These are phyloP conservation scores for Tinamus guttatus DNA, from an alignment of 2,113 vertebrate species.

Conservation along the genomic window DNA sequence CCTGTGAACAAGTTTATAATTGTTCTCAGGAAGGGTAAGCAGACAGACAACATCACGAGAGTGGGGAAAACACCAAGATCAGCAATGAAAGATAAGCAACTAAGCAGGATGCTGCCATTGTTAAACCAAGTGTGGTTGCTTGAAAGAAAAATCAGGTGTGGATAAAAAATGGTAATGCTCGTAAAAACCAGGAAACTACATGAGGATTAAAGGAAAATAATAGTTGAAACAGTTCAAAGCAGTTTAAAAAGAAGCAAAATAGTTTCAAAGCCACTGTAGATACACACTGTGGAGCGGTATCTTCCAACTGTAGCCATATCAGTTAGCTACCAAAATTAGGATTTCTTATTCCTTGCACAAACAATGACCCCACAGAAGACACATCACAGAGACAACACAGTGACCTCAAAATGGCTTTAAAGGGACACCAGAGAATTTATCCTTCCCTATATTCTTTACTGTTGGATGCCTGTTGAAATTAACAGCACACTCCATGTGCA, in stretches of 20 bases:
- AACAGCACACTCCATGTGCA: rapidly evolving
- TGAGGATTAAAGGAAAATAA: not conserved
- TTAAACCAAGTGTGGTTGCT: not conserved
- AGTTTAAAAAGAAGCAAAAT: not conserved
- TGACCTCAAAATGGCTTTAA: not conserved
- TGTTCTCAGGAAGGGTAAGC: not conserved
- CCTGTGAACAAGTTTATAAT: not conserved
- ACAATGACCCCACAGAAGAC: not conserved
- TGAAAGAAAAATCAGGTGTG: not conserved
- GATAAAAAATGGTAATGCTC: not conserved
- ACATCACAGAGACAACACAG: not conserved
- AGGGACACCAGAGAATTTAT: not conserved
- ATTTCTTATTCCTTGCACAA: not conserved
- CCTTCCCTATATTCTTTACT: not conserved
- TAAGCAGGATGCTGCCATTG: not conserved
- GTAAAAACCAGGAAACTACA: not conserved
- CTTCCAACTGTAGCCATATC: too few species aligned
- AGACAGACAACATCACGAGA: not conserved
- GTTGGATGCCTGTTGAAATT: not conserved
- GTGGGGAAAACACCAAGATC: not conserved
- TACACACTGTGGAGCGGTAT: not conserved
- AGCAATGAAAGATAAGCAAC: not conserved
- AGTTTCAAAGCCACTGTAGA: not conserved
- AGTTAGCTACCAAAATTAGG: too few species aligned
- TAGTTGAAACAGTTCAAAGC: not conserved